Base-by-base conservation (phyloP, 2,888 invertebrate genomes). In the Lasioglossum marginatum region DNA sequence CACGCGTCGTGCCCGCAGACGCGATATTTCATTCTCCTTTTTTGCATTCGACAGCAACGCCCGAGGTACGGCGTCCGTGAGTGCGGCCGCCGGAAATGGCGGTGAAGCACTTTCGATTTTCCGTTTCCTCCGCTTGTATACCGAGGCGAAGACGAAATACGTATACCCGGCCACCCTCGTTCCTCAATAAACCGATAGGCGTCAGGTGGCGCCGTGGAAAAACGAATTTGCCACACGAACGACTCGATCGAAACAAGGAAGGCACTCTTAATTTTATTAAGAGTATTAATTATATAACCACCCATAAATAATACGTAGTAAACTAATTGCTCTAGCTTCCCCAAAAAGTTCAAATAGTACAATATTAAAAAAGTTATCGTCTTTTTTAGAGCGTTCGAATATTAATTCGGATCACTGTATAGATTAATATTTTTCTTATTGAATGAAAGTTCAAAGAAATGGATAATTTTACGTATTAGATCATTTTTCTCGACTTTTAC, bases 31-130 rank as follows among this genome's bases (percentile, higher is more conserved):
- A 88, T 86, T 88, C 87, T 77, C 83, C 79, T 89, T 87, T 91
- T 89, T 91, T 90, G 81, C 91, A 88, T 90, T 91, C 90, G 90
- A 89, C 86, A 84, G 82, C 52, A 71, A 79, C 60, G 81, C 86
- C 76, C 68, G 83, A 71, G 82, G 78, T 66, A 70, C 63, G 79
- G 60, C 37, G 37, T 48, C 27, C 31, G 81, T 31, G 81, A 48
- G 45, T 52, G 74, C 52, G 71, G 31, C 77, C 72, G 73, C 68
- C 83, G 81, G 90, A 87, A 90, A 91, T 85, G 82, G 76, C 70
- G 88, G 85, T 66, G 89, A 84, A 81, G 83, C 82, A 91, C 87
- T 83, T 86, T 89, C 91, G 88, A 91, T 83, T 89, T 91, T 90
- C 85, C 88, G 87, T 87, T 90, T 91, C 85, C 87, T 90, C 72